These are phyloP conservation scores for Hypomecis punctinalis DNA, from an alignment of 2,888 invertebrate genomes.

Conservation along the genomic window DNA sequence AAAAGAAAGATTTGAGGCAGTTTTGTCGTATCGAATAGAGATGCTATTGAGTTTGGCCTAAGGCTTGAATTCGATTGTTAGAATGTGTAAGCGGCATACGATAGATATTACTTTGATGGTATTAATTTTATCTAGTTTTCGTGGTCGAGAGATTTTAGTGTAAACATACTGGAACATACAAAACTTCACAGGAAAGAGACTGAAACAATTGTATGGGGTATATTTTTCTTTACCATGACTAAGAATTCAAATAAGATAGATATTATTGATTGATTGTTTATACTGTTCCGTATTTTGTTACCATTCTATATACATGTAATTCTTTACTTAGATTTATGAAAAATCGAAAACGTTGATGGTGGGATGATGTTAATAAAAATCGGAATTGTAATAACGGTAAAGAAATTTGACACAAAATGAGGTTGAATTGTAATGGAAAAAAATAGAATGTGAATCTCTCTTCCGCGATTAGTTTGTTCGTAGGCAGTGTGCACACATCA, in stretches of 20 bases:
- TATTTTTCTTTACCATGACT: too few relatives aligned
- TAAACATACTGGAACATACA: neutral
- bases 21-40: slow-evolving; percentile 12
- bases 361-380: too few relatives aligned
- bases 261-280: too few relatives aligned
- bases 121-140: slow-evolving; percentile 25
- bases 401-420: neutral
- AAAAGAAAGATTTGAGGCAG: neutral
- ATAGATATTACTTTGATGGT: slow-evolving; percentile 19
- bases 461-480: slow-evolving; percentile 15
- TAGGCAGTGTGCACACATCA: slow-evolving; percentile 30
- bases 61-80: slow-evolving; percentile 5
- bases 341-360: too few relatives aligned
- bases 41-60: slow-evolving; percentile 7
- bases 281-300: too few relatives aligned
- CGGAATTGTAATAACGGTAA: neutral
- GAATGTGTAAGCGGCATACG: slow-evolving; percentile 25
- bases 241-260: too few relatives aligned
- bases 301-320: too few relatives aligned
- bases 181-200: too few relatives aligned
- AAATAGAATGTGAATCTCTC: slow-evolving; percentile 10
- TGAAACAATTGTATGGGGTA: too few relatives aligned
- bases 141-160: slow-evolving; percentile 14
- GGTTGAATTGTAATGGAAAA: neutral
- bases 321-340: too few relatives aligned